These are phyloP conservation scores for Poecilia latipinna DNA, from an alignment of 2,113 vertebrate species.

Conservation along the genomic window DNA sequence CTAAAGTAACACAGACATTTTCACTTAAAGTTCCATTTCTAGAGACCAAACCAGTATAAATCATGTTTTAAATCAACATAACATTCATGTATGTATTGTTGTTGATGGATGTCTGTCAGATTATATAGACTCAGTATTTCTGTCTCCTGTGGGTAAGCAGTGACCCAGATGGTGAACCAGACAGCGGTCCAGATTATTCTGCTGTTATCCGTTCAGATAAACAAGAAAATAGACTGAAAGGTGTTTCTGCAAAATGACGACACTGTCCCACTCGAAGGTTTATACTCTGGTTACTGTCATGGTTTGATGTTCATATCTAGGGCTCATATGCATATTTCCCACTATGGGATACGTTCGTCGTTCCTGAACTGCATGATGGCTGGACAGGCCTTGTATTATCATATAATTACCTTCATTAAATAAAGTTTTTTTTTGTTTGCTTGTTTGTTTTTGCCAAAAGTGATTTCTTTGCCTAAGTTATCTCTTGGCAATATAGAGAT, in stretches of 20 bases:
- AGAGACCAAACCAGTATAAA: neutral
- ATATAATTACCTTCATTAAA: no score
- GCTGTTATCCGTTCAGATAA: neutral
- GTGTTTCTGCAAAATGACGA: neutral
- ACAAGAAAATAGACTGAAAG: neutral
- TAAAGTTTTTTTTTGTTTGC: no score
- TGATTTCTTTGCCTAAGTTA: no score
- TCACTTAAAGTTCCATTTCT: no score
- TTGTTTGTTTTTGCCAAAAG: no score
- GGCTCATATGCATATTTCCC: no score
- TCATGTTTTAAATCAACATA: neutral
- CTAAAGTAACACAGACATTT: no score
- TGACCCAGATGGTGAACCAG: neutral
- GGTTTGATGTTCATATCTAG: neutral
- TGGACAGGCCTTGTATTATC: no score
- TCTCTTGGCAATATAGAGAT: no score
- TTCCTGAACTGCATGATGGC: no score
- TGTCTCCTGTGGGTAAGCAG: neutral
- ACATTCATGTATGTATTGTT: neutral
- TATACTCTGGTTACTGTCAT: neutral
- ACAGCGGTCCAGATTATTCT: neutral
- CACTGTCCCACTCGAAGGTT: neutral
- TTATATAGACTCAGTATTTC: neutral
- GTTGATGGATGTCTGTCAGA: neutral
- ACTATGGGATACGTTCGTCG: no score